phyloP scores from a whole-genome alignment of 2,888 invertebrate genomes.

The Trilocha varians region DNA sequence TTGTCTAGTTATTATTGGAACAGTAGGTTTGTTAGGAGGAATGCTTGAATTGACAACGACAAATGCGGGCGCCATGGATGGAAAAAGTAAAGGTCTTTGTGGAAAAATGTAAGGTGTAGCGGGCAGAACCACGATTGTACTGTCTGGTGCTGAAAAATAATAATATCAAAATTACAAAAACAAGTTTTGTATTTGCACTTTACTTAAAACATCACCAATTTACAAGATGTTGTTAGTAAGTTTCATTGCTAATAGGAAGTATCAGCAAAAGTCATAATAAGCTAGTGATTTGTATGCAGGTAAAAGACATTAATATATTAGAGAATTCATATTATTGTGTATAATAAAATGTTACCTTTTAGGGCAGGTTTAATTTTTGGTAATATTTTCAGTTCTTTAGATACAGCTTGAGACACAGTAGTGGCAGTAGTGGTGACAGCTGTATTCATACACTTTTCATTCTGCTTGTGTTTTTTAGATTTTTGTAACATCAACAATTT shows the following conservation, averaged over 20 bases:
- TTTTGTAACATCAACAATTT: slow-evolving; percentile 43
- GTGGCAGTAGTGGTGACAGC: slow-evolving; percentile 12
- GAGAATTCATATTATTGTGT: too few species aligned
- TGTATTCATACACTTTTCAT: slow-evolving; percentile 19
- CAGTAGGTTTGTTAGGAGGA: slow-evolving; percentile 42
- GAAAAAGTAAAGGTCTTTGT: slow-evolving; percentile 55
- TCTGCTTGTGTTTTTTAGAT: slow-evolving; percentile 25
- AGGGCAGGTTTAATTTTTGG: slow-evolving; percentile 1
- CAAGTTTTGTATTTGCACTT: slow-evolving; percentile 1
- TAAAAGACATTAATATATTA: too few species aligned
- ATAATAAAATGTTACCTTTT: background rate
- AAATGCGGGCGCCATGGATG: slow-evolving; percentile 52
- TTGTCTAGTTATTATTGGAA: slow-evolving; percentile 46
- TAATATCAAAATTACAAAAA: background rate
- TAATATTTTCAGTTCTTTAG: slow-evolving; percentile 7
- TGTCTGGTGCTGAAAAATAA: slow-evolving; percentile 47
- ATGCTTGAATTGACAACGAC: slow-evolving; percentile 53
- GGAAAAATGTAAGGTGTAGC: slow-evolving; percentile 60
- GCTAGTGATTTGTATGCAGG: too few species aligned
- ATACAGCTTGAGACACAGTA: slow-evolving; percentile 4
- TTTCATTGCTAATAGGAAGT: too few species aligned
- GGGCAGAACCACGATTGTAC: slow-evolving; percentile 56
- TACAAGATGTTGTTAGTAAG: too few species aligned
- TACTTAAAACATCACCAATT: too few species aligned
- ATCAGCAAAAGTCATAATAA: too few species aligned